Evolutionary conservation across 2,797 vertebrate species (phyloP), one percentile per base, ranked within the genome.

Genomic region (Enteromius fasciolatus): DNA sequence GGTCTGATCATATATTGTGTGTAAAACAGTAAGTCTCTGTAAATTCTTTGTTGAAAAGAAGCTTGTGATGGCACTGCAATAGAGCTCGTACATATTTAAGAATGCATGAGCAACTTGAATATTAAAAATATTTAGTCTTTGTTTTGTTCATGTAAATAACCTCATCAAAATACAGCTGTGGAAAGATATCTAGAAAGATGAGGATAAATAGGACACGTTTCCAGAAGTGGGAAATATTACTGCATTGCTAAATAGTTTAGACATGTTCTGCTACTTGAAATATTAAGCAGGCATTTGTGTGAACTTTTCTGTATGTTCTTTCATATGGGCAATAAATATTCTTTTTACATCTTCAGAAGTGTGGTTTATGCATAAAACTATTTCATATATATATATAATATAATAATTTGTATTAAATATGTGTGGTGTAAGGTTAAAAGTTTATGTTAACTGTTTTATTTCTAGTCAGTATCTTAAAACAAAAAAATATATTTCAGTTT

Each of bases 301-400:
- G 87, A 90, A 87, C 85, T 92, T 93, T 92, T 91, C 90, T 92
- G 92, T 93, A 92, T 90, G 89, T 93, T 92, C 88, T 94, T 95
- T 95, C 92, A 92, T 94, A 94, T 93, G 86, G 88, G 93, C 91
- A 95, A 94, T 95, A 95, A 94, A 94, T 94, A 91, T 93, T 88
- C 78, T 95, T 93, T 93, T 83, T 85, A 88, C 83, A 84, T 82
- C 75, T 64, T 74, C n/a, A 68, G 23, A 39, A 31, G n/a, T 81
- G 44, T 44, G 7, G 44, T 74, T 41, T 44, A 39, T 57, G 31
- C 52, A 15, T 76, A 52, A 23, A 63, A 41, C 23, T 15, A 9
- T 10, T 28, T 4, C 17, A n/a, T n/a, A n/a, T n/a, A n/a, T n/a
- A n/a, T n/a, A n/a, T n/a, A n/a, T n/a, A n/a, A n/a, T n/a, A n/a